Evolutionary conservation across 2,888 invertebrate species (phyloP).

Genomic region (Melinaea marsaeus): DNA sequence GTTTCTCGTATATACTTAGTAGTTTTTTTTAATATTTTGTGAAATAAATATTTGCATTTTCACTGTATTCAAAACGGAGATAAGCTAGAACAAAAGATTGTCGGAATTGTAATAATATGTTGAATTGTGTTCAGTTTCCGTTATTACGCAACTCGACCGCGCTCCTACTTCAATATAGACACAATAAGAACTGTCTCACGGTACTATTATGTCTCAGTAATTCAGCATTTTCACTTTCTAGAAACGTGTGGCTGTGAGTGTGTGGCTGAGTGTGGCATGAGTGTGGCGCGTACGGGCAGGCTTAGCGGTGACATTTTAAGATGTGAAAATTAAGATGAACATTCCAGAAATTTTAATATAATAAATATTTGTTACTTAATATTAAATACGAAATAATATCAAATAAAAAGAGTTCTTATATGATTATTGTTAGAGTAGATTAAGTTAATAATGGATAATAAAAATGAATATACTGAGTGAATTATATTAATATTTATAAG

Average conservation of each 20-base stretch:
- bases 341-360: no score
- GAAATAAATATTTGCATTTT: neutral
- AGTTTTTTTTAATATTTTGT: neutral
- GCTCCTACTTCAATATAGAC: conserved; percentile 33
- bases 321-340: no score
- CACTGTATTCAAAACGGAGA: conserved; percentile 7
- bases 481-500: no score
- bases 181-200: conserved; percentile 63
- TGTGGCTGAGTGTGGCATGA: no score
- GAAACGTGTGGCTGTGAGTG: neutral
- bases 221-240: conserved; percentile 59
- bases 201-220: conserved; percentile 52
- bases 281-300: no score
- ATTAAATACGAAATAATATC: no score
- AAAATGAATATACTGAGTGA: no score
- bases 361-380: no score
- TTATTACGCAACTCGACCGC: conserved; percentile 34
- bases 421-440: no score
- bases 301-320: no score
- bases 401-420: no score
- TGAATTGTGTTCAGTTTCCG: conserved; percentile 32
- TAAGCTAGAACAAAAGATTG: conserved; percentile 26
- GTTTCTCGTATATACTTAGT: neutral
- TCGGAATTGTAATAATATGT: conserved; percentile 25
- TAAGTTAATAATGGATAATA: no score